Evolutionary conservation across 2,797 vertebrate genomes (phyloP).

Genomic region (Meriones psammophilus): DNA sequence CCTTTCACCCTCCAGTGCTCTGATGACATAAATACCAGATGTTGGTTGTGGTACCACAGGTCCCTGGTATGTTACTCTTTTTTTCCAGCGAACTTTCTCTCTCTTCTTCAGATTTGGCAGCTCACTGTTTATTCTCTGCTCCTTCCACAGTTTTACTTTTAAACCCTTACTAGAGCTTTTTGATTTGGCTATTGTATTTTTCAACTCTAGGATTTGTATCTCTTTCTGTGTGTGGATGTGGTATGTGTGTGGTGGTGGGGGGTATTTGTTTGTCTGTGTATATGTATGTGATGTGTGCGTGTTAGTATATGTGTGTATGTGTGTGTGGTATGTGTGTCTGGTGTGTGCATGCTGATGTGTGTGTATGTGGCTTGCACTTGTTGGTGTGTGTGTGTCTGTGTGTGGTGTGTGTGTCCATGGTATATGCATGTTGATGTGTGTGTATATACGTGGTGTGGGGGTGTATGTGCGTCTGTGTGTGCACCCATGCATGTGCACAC

Average conservation of each 20-base stretch:
- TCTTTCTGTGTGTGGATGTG: neutral
- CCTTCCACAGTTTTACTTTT: neutral
- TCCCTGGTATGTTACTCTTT: neutral
- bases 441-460: neutral
- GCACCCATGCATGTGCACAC: neutral
- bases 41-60: neutral
- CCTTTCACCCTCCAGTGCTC: neutral
- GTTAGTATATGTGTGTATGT: too few species aligned
- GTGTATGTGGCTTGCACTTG: too few species aligned
- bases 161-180: neutral
- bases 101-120: neutral
- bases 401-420: neutral
- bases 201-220: neutral
- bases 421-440: too few species aligned
- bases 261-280: neutral
- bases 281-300: neutral
- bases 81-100: neutral
- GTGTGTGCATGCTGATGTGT: too few species aligned
- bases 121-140: neutral
- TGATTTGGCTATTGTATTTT: conserved; percentile 16
- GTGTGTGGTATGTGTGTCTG: too few species aligned
- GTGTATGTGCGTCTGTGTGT: neutral
- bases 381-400: neutral
- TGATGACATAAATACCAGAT: neutral
- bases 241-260: neutral